Evolutionary conservation across 2,113 vertebrate genomes (phyloP).

Genomic region (Sylvietta virens): DNA sequence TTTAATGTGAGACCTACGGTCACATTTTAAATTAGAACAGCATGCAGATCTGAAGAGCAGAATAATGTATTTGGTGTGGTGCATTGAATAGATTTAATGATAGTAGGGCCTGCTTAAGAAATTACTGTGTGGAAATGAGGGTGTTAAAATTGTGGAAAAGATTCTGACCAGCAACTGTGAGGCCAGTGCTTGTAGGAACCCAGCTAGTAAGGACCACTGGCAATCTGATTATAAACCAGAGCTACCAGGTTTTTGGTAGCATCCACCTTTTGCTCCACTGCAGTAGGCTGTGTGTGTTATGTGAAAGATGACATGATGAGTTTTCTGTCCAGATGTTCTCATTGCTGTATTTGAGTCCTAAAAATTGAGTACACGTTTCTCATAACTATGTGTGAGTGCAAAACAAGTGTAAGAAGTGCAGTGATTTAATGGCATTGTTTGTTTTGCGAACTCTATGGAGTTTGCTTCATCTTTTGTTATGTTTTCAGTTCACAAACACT

Average conservation of each 20-base stretch:
- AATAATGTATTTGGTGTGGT: background rate
- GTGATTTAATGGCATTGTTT: background rate
- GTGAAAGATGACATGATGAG: background rate
- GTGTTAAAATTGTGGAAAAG: background rate
- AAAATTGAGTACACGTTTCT: background rate
- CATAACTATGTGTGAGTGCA: background rate
- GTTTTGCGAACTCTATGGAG: background rate
- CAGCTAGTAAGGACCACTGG: background rate
- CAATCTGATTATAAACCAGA: background rate
- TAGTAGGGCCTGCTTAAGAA: background rate
- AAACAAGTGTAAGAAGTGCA: background rate
- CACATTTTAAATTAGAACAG: background rate
- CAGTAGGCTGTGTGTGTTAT: background rate
- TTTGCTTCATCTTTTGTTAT: background rate
- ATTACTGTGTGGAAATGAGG: background rate
- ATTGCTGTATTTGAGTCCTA: background rate
- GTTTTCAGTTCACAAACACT: background rate
- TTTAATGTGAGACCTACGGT: background rate
- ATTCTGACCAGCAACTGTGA: background rate
- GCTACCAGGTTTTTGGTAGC: background rate
- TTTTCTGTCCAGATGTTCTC: background rate
- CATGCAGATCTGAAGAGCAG: background rate
- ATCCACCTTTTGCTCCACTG: background rate
- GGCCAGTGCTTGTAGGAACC: background rate
- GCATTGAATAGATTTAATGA: background rate